Base-by-base conservation (phyloP, 1,140 invertebrate genomes). In the Anastrepha obliqua region DNA sequence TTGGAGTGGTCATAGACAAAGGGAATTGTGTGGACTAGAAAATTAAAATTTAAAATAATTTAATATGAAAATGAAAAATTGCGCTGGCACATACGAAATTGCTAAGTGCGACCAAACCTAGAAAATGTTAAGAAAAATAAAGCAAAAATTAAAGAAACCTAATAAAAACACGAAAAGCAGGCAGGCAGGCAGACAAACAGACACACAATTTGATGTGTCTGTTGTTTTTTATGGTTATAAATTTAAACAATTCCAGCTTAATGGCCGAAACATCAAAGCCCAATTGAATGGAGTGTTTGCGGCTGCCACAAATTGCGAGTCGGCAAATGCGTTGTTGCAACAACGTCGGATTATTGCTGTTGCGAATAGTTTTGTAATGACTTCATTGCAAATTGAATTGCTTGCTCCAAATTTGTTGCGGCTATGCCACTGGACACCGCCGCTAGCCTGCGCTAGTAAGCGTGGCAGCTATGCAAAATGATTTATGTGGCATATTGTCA, bases 401-500 rank as follows among this genome's bases (percentile, higher is more conserved):
- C 44, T 55, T 81, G 74, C 74, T n/a, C 74, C 74, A 55, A 81
- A 81, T 81, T 81, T 81, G 74, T 81, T 55, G 47, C 47, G 17
- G 47, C 47, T 81, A 55, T 81, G 74, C 74, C 74, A 81, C 74
- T 81, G 47, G 74, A 81, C 44, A 81, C 6, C 7, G 0, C 1
- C 11, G 51, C 6, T 20, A 67, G 17, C 2, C 13, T 20, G 47
- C 29, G 39, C 44, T 20, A 78, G 1, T 55, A 78, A 7, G n/a
- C 39, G 47, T 51, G 42, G n/a, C 17, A 78, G 11, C 42, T 78
- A 29, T 29, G 29, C 29, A 47, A 58, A 81, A 81, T 81, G 74
- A 81, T 81, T 81, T 81, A 81, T 81, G 74, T 81, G 74, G 47
- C 74, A 81, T 81, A 81, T 55, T 81, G 44, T 81, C 74, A 44